Evolutionary conservation across 1,140 invertebrate genomes (phyloP), one percentile per base, ranked within the genome.

Genomic region (Halesus radiatus): DNA sequence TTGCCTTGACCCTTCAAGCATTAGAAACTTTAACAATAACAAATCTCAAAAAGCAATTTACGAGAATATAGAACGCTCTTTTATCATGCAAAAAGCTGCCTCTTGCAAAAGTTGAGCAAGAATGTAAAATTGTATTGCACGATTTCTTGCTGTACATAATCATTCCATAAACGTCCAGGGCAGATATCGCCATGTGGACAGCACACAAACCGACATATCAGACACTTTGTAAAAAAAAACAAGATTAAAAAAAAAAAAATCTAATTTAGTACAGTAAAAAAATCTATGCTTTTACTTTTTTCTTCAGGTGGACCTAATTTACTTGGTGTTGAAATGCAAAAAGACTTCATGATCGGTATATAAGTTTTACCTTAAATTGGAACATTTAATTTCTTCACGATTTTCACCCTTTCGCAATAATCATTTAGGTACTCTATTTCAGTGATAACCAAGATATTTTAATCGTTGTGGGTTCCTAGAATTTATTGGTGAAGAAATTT

Each of bases 111-210:
- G 26, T 56, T 75, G 72, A 26, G 72, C 29, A 56, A 75, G 26
- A 56, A 15, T n/a, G 37, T 50, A 32, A 22, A 22, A 45, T 2
- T 18, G 23, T 58, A 76, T 64, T 76, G 75, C 75, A 76, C 75
- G 75, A 76, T 22, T 22, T 50, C 58, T 45, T 45, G 60, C 58
- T 8, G 20, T 22, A 76, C 64, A 58, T 64, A 76, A 76, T 76
- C 58, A 76, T 18, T 50, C 75, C 75, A 76, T 76, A 76, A 58
- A 76, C 50, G 58, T 76, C 58, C 20, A 22, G 16, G 20, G 45
- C 13, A 72, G 68, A 53, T 29, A 66, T 72, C 23, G 50, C 68
- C 22, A 53, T 53, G 22, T 15, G 68, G 68, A 52, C 20, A 66
- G 16, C 62, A 60, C 58, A 29, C 26, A 2, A 29, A 29, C 26